Conservation (phyloP, 2,888 invertebrate species). For the Sarcophaga subvicina region DNA sequence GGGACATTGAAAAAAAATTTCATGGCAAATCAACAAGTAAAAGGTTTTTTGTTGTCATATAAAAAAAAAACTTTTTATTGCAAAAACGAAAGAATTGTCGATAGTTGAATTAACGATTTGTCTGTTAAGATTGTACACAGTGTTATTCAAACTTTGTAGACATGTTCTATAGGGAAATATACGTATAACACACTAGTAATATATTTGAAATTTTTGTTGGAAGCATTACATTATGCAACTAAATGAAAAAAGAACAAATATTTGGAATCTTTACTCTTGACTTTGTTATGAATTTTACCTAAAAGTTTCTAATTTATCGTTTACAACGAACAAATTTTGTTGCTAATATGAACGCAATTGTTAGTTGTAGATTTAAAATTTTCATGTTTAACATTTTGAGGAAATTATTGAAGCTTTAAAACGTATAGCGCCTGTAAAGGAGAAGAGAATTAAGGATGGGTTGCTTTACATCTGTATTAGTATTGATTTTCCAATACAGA, state of each 20-base stretch:
- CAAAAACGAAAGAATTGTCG: slow-evolving; percentile 40
- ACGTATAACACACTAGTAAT: too few species aligned
- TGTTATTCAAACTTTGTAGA: slow-evolving; percentile 18
- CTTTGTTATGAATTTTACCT: neutral
- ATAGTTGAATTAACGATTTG: slow-evolving; percentile 64
- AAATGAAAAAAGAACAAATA: neutral
- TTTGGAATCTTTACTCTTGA: neutral
- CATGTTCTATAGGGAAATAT: neutral
- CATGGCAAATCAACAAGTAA: neutral
- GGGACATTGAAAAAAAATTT: slow-evolving; percentile 5
- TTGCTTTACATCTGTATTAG: too few species aligned
- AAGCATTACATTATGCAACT: neutral
- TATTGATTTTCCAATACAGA: too few species aligned
- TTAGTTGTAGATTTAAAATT: too few species aligned
- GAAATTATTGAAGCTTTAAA: too few species aligned
- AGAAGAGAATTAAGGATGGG: too few species aligned
- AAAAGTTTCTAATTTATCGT: too few species aligned
- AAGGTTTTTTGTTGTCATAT: slow-evolving; percentile 13
- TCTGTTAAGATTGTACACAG: slow-evolving; percentile 17
- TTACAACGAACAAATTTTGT: too few species aligned
- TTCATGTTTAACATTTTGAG: too few species aligned
- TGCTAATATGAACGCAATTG: too few species aligned
- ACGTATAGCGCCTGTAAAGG: too few species aligned
- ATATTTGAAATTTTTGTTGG: neutral
- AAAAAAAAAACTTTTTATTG: slow-evolving; percentile 33